Base-by-base conservation (phyloP, 1,140 invertebrate species). In the Prorops nasuta region DNA sequence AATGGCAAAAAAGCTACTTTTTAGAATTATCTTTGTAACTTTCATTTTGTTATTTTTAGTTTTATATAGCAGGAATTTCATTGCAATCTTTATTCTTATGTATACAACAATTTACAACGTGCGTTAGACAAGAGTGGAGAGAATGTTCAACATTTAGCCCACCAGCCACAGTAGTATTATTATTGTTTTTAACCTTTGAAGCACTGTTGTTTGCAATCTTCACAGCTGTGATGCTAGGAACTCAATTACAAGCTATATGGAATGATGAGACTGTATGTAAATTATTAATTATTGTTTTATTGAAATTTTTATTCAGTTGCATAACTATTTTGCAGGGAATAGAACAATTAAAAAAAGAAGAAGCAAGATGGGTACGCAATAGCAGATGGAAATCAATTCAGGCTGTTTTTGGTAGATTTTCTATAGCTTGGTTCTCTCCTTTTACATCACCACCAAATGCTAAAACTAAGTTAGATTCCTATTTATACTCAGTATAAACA, bases 121-220 rank as follows among this genome's bases (percentile, higher is more conserved):
- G 98, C 69, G 86, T 98, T 9, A 84, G 88, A 56, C 87, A 89
- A 69, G 96, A 99, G 67, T 99, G 96, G 94, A 88, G 91, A 66
- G 91, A 91, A 57, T 98, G 96, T 76, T 90, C 92, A 22, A 83
- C 86, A 0, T 95, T 92, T 69, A 96, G 92, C 17, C 95, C 96
- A 39, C 95, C 97, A 9, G 91, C 91, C 2, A 98, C 95, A 0
- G 95, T 98, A 20, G 89, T 99, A 15, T 81, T 99, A 37, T 78
- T 99, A 12, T 84, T 99, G 41, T 98, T 98, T 70, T 83, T 99
- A 14, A 90, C 96, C 19, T 97, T 99, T 68, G 98, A 99, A 78
- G 92, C 92, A 0, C 80, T 99, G 17, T 80, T 99, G 14, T 99
- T 99, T 81, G 93, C 96, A 12, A 96, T 99, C 58, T 99, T 99